Conservation (phyloP, 2,797 vertebrate species). For the Setipinna tenuifilis region DNA sequence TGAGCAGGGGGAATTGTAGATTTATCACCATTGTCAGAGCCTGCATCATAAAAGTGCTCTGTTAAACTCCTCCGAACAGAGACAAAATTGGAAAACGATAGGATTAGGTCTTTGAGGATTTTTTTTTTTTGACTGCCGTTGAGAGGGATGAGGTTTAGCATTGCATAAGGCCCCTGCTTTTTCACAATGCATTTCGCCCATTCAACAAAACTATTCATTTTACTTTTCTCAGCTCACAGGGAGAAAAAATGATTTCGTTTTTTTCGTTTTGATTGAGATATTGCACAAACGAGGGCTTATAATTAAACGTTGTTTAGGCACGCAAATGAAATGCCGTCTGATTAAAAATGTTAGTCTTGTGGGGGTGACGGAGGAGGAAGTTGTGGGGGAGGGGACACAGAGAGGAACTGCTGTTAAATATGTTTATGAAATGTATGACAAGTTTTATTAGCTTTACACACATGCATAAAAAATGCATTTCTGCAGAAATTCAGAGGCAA, state of each 20-base stretch:
- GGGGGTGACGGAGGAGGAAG: slow-evolving; percentile 17
- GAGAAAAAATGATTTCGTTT: slow-evolving; percentile 45
- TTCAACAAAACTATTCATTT: background rate
- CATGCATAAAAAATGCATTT: background rate
- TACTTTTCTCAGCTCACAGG: slow-evolving; percentile 26
- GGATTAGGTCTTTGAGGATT: slow-evolving; percentile 50
- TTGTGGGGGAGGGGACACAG: slow-evolving; percentile 7
- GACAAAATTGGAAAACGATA: slow-evolving; percentile 66
- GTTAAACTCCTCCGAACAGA: slow-evolving; percentile 64
- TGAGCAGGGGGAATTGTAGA: slow-evolving; percentile 57
- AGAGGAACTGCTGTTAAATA: background rate
- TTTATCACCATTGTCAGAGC: slow-evolving; percentile 72
- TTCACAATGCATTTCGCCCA: slow-evolving; percentile 31
- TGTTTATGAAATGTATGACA: background rate
- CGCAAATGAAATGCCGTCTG: slow-evolving; percentile 49
- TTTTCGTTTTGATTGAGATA: slow-evolving; percentile 50
- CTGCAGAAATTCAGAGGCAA: background rate
- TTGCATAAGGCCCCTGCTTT: slow-evolving; percentile 35
- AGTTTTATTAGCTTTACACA: background rate
- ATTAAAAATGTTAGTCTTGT: slow-evolving; percentile 47
- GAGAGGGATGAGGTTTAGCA: slow-evolving; percentile 66
- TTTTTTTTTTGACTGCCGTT: slow-evolving; percentile 41
- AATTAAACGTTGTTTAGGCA: slow-evolving; percentile 62
- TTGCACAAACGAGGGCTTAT: slow-evolving; percentile 1
- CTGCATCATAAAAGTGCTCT: slow-evolving; percentile 74